Percentiles rank a stretch among this genome's conserved stretches.
These are phyloP conservation scores for Sesamia nonagrioides DNA, from an alignment of 1,140 invertebrate species.

Conservation along the genomic window DNA sequence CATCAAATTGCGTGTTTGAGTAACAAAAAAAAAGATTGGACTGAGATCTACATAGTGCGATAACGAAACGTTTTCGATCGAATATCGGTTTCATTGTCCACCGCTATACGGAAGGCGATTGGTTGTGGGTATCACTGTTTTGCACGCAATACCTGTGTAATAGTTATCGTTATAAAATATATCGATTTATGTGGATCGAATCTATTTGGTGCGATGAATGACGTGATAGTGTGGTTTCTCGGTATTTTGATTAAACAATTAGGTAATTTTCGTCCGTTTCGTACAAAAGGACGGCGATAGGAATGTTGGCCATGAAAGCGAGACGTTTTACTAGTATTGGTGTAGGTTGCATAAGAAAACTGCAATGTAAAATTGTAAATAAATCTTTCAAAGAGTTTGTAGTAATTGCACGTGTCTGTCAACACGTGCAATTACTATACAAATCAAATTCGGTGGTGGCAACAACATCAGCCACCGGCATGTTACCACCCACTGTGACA, in stretches of 20 bases:
- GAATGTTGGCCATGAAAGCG: slow-evolving; percentile 23
- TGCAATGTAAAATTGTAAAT: slow-evolving; percentile 26
- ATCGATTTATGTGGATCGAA: slow-evolving; percentile 47
- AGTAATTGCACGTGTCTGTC: slow-evolving; percentile 16
- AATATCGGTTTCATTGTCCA: slow-evolving; percentile 80
- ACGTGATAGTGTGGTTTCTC: slow-evolving; percentile 47
- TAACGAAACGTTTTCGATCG: slow-evolving; percentile 72
- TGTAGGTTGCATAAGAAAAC: slow-evolving; percentile 15
- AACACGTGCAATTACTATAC: not conserved
- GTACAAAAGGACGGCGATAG: slow-evolving; percentile 19
- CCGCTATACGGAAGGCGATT: slow-evolving; percentile 79
- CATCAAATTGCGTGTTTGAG: slow-evolving; percentile 76
- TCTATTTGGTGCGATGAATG: slow-evolving; percentile 49
- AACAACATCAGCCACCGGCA: too few relatives aligned
- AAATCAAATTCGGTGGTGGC: too few relatives aligned
- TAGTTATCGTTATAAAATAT: slow-evolving; percentile 60
- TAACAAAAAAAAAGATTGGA: slow-evolving; percentile 76
- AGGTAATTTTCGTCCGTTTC: slow-evolving; percentile 11
- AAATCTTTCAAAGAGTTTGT: slow-evolving; percentile 29
- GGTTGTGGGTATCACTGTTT: slow-evolving; percentile 72
- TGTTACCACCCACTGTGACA: too few relatives aligned
- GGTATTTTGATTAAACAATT: slow-evolving; percentile 48
- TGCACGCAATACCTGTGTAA: slow-evolving; percentile 82
- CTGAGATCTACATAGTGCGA: slow-evolving; percentile 75
- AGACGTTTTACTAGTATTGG: slow-evolving; percentile 7